Evolutionary conservation across 2,888 invertebrate genomes (phyloP), one percentile per base, ranked within the genome.

Genomic region (Limnephilus lunatus): DNA sequence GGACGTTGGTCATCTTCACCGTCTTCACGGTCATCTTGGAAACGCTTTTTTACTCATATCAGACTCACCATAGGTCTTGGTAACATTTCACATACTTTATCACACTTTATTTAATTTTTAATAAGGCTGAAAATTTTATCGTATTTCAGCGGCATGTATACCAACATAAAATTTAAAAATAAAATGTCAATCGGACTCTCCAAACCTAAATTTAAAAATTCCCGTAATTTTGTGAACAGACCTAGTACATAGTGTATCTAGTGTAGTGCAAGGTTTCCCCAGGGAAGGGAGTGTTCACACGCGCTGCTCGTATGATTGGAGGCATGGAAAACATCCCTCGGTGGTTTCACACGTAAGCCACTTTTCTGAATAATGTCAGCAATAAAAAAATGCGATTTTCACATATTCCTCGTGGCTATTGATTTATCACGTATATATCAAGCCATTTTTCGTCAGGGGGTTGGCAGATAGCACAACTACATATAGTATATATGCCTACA

Each of bases 201-300:
- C n/a, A n/a, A n/a, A n/a, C n/a, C n/a, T n/a, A n/a, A n/a, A n/a
- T n/a, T n/a, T n/a, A n/a, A n/a, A n/a, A n/a, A n/a, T n/a, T n/a
- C n/a, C n/a, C n/a, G n/a, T n/a, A n/a, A n/a, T n/a, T n/a, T n/a
- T n/a, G n/a, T n/a, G n/a, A n/a, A n/a, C n/a, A n/a, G n/a, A n/a
- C n/a, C n/a, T n/a, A n/a, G n/a, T n/a, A n/a, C 12, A 35, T 83
- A 32, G 83, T 35, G 35, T n/a, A 4, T 83, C 83, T 83, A 39
- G 83, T 35, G 35, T 83, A 39, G 83, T 83, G 83, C 83, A 83
- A 83, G 83, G 83, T 35, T 83, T 83, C 83, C 83, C 83, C 7
- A 5, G 83, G 83, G 83, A 83, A 35, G 83, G 83, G 25, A 39
- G 39, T 35, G 83, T 83, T 83, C 83, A 35, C 83, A 83, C 83